Evolutionary conservation across 2,888 invertebrate species (phyloP).

Genomic region (Apodemia mormo): DNA sequence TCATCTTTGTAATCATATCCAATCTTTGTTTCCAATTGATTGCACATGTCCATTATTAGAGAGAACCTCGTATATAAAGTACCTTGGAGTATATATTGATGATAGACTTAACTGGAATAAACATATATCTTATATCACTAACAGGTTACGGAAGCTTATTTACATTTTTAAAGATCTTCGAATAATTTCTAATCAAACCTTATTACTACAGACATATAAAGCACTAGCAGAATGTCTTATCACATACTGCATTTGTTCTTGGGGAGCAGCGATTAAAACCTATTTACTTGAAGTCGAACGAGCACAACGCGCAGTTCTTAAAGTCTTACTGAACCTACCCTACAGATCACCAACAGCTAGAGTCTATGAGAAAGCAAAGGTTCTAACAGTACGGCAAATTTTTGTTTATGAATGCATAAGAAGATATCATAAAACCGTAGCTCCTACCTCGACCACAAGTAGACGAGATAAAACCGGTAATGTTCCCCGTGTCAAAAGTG

Average conservation of each 20-base stretch:
- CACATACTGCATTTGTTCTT: background rate
- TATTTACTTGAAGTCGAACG: conserved; percentile 1
- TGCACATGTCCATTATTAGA: conserved; percentile 23
- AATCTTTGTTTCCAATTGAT: background rate
- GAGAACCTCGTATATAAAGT: background rate
- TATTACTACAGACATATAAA: conserved; percentile 5
- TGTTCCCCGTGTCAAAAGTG: too few species aligned
- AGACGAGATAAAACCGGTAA: background rate
- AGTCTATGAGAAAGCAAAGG: background rate
- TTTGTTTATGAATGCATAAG: too few species aligned
- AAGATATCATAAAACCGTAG: background rate
- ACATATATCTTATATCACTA: background rate
- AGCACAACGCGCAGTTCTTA: conserved; percentile 3
- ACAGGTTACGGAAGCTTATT: too few species aligned
- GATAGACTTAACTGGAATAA: background rate
- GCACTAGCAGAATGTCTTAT: background rate
- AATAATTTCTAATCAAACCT: background rate
- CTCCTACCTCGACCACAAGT: background rate
- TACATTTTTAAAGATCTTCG: too few species aligned
- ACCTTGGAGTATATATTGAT: conserved; percentile 1
- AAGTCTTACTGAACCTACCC: background rate
- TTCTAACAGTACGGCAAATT: too few species aligned
- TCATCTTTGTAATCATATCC: background rate
- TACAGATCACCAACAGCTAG: background rate
- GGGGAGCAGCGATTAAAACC: background rate